These are phyloP conservation scores for Aphrophora alni DNA, from an alignment of 2,888 invertebrate species.

Conservation along the genomic window DNA sequence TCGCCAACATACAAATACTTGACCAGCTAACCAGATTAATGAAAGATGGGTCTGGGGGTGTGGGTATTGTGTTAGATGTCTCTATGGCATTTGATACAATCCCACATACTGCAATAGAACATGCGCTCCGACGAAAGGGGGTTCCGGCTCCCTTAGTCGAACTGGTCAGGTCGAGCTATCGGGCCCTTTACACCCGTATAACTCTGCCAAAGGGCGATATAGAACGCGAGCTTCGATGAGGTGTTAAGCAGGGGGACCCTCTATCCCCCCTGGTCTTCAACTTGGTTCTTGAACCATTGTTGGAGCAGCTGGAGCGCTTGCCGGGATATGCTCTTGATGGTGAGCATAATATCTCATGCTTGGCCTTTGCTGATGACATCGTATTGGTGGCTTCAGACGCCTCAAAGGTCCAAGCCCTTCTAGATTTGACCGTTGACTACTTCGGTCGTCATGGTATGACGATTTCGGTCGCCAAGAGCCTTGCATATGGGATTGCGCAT, in stretches of 20 bases:
- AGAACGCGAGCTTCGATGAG: slow-evolving; percentile 14
- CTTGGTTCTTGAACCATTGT: slow-evolving; percentile 38
- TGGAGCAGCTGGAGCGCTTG: too few species aligned
- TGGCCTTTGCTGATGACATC: too few species aligned
- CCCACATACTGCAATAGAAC: slow-evolving; percentile 41
- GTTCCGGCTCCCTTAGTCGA: too few species aligned
- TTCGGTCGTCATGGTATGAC: too few species aligned
- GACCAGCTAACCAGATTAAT: background rate
- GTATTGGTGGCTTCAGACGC: slow-evolving; percentile 24
- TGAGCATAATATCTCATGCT: background rate
- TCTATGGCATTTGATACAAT: slow-evolving; percentile 50
- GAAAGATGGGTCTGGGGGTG: slow-evolving; percentile 33
- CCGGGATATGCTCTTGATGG: slow-evolving; percentile 11
- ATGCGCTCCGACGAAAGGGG: too few species aligned
- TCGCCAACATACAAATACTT: slow-evolving; percentile 39
- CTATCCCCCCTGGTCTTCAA: slow-evolving; percentile 43
- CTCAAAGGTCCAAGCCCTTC: slow-evolving; percentile 19
- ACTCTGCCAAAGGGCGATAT: background rate
- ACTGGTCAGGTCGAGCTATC: too few species aligned
- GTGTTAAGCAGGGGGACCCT: slow-evolving; percentile 45
- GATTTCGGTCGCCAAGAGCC: background rate
- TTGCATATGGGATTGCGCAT: background rate
- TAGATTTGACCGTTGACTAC: slow-evolving; percentile 11
- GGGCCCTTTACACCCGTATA: too few species aligned
- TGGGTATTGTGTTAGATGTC: slow-evolving; percentile 46